phyloP scores from a whole-genome alignment of 2,797 vertebrate genomes.

The Dallia pectoralis region DNA sequence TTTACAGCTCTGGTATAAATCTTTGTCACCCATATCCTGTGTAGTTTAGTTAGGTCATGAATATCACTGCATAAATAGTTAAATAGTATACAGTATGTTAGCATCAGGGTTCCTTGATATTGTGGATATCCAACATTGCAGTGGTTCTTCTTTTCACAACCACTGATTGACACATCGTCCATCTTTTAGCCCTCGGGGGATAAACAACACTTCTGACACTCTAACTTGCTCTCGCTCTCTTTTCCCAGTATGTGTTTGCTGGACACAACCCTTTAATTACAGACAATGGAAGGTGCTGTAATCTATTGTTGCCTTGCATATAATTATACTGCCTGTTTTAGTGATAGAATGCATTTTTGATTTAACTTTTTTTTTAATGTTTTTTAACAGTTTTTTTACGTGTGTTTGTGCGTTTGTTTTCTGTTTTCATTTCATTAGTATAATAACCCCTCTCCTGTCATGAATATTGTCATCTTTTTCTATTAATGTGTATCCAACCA shows the following conservation, averaged over 20 bases:
- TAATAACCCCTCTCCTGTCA: conserved; percentile 83
- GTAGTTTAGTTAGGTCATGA: no score
- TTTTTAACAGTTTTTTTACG: conserved; percentile 82
- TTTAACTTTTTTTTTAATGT: conserved; percentile 72
- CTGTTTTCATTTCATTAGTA: conserved; percentile 84
- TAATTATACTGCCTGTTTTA: conserved; percentile 82
- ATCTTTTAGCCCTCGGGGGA: background rate
- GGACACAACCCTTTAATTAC: conserved; percentile 83
- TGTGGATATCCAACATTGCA: background rate
- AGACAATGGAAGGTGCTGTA: conserved; percentile 83
- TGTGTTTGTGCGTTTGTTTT: conserved; percentile 57
- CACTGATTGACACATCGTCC: background rate
- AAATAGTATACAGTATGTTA: background rate
- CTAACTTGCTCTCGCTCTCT: background rate
- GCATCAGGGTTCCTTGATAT: background rate
- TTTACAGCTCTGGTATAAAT: no score
- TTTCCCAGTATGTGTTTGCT: conserved; percentile 16
- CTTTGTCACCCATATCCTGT: no score
- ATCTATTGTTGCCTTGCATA: conserved; percentile 85
- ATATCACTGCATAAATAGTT: background rate
- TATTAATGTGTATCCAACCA: conserved; percentile 93
- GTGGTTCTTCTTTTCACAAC: background rate
- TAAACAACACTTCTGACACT: background rate
- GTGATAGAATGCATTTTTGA: conserved; percentile 72
- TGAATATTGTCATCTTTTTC: conserved; percentile 84